Evolutionary conservation across 2,888 invertebrate genomes (phyloP), one percentile per base, ranked within the genome.

Genomic region (Ophion costatus): DNA sequence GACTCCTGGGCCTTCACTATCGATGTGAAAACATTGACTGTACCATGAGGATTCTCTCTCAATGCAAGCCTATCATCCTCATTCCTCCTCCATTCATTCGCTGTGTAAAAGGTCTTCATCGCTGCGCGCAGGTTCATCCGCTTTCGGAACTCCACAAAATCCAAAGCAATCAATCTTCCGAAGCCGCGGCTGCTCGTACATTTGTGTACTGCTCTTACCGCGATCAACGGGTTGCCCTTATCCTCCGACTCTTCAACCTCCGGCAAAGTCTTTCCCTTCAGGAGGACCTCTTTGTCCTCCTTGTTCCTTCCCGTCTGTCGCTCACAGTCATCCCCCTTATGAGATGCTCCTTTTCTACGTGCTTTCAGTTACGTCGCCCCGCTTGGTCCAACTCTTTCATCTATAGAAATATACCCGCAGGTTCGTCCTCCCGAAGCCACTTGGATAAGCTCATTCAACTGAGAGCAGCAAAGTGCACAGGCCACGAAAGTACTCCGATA

Each of bases 101-200:
- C 17, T 66, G 73, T 78, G 74, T 64, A 74, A 64, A 57, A 75
- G 64, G 66, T 81, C 71, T 80, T 66, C 67, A n/a, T 70, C 38
- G 51, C 59, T 51, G 77, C 73, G 38, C 38, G 61, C 73, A 64
- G 71, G 59, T 75, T 71, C 81, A 42, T 57, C 71, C 78, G 64
- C 24, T 82, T 75, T 83, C 85, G 80, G 80, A 14, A 38, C 57
- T 57, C 87, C 86, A 85, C 71, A 82, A 80, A 84, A 88, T 89
- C 88, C 89, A 82, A 88, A 81, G 88, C 87, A 88, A 90, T 90
- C 90, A 90, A 90, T 90, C 90, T 90, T 90, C 82, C 57, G 80
- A 24, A 78, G 67, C 80, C 75, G 77, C 67, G 56, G 57, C 74
- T 76, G 67, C 29, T 76, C 67, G 67, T 73, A 51, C 83, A 82